Evolutionary conservation across 2,113 vertebrate species (phyloP).

Genomic region (Xiphophorus couchianus): DNA sequence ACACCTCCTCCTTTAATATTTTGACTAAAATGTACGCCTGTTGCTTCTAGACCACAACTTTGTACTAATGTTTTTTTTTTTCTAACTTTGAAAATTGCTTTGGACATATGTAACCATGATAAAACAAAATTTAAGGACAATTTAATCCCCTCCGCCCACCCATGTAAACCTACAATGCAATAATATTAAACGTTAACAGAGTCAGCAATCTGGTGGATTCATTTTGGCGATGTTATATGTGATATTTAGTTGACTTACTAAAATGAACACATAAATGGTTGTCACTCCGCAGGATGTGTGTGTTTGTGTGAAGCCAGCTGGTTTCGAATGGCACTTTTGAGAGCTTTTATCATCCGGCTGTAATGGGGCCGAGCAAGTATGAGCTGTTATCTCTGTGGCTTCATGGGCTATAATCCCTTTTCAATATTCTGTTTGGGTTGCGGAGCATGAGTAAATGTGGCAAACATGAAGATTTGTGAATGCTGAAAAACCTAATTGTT

Average conservation of each 20-base stretch:
- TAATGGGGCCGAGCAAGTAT: slow-evolving; percentile 43
- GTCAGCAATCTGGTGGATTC: slow-evolving; percentile 1
- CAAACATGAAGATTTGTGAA: slow-evolving; percentile 37
- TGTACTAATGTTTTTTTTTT: background rate
- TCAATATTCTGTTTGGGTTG: slow-evolving; percentile 52
- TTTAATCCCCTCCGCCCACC: background rate
- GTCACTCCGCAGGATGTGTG: slow-evolving; percentile 6
- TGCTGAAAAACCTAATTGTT: slow-evolving; percentile 13
- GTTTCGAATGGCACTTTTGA: slow-evolving; percentile 49
- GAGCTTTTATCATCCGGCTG: slow-evolving; percentile 41
- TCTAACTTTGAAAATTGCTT: background rate
- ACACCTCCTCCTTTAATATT: too few relatives aligned
- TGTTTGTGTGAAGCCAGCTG: slow-evolving; percentile 27
- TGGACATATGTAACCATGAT: background rate
- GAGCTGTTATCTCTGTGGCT: slow-evolving; percentile 53
- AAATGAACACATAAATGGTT: slow-evolving; percentile 19
- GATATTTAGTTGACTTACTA: slow-evolving; percentile 13
- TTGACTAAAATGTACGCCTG: background rate
- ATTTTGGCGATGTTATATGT: background rate
- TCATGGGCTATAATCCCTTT: slow-evolving; percentile 46
- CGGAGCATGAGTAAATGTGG: slow-evolving; percentile 43
- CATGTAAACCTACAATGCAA: background rate
- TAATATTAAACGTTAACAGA: slow-evolving; percentile 3
- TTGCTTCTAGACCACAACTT: background rate
- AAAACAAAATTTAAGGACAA: background rate